A percentile compares a stretch with the other conserved stretches of the same genome.
Evolutionary conservation across 2,888 invertebrate genomes (phyloP).

Genomic region (Kuschelorhynchus macadamiae): DNA sequence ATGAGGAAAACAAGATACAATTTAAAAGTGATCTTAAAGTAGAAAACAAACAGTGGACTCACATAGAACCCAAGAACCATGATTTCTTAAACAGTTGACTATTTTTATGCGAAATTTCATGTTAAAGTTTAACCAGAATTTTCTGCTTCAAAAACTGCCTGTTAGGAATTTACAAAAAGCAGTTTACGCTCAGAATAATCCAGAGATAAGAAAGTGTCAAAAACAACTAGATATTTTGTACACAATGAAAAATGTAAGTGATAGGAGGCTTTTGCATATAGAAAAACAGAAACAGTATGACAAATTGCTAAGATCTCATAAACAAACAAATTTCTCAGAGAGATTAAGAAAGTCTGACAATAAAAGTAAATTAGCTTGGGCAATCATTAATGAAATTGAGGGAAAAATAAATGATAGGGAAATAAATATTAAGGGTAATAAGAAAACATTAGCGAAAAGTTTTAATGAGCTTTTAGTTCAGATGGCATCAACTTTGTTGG

Average conservation of each 20-base stretch:
- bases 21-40: conserved; percentile 1
- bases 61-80: too few species aligned
- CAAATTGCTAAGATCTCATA: neutral
- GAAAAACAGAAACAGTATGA: neutral
- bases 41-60: neutral
- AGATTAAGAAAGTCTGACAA: neutral
- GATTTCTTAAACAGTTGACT: neutral
- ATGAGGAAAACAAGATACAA: neutral
- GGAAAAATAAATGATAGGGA: too few species aligned
- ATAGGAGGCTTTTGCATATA: neutral
- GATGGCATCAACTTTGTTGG: too few species aligned
- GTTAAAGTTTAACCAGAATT: neutral
- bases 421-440: too few species aligned
- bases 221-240: neutral
- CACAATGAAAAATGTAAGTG: conserved; percentile 3
- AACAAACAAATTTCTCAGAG: neutral
- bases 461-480: too few species aligned
- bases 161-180: too few species aligned
- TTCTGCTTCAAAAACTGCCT: too few species aligned
- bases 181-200: too few species aligned
- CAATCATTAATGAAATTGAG: too few species aligned
- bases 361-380: too few species aligned
- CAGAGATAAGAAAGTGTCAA: too few species aligned
- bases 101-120: neutral
- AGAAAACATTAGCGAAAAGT: too few species aligned